These are phyloP conservation scores for Phycodurus eques DNA, from an alignment of 2,113 vertebrate genomes.

Conservation along the genomic window DNA sequence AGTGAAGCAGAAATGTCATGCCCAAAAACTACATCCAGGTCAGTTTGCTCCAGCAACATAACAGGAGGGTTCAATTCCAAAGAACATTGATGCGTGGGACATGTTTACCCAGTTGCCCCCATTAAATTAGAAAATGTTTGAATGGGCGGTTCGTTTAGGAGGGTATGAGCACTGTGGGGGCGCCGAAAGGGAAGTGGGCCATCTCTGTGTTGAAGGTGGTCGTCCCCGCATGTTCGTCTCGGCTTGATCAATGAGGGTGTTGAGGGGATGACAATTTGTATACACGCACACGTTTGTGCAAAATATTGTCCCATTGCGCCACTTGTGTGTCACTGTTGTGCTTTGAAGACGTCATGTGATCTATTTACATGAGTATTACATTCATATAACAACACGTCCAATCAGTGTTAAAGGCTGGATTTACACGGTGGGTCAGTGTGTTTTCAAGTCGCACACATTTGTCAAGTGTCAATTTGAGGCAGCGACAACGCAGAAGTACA, in stretches of 20 bases:
- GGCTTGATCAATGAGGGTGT: slow-evolving; percentile 13
- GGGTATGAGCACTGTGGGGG: background rate
- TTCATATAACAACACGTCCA: slow-evolving; percentile 32
- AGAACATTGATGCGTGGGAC: background rate
- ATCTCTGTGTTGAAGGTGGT: too few relatives aligned
- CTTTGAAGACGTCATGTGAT: slow-evolving; percentile 35
- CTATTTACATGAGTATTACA: slow-evolving; percentile 59
- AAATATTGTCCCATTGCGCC: slow-evolving; percentile 7
- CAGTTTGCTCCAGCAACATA: too few relatives aligned
- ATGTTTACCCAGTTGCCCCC: too few relatives aligned
- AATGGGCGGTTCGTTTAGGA: background rate
- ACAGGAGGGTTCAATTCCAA: background rate
- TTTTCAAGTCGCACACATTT: background rate
- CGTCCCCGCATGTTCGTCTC: background rate
- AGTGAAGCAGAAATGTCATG: background rate
- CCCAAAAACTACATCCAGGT: too few relatives aligned
- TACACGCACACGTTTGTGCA: slow-evolving; percentile 8
- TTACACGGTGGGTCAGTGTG: background rate
- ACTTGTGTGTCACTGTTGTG: slow-evolving; percentile 31
- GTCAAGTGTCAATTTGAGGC: background rate
- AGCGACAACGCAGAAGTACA: background rate
- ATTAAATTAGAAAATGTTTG: background rate
- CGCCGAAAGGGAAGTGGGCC: background rate
- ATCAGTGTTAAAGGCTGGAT: background rate
- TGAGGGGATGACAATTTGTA: slow-evolving; percentile 27